Conservation (phyloP, 2,113 vertebrate species). For the Ondatra zibethicus region DNA sequence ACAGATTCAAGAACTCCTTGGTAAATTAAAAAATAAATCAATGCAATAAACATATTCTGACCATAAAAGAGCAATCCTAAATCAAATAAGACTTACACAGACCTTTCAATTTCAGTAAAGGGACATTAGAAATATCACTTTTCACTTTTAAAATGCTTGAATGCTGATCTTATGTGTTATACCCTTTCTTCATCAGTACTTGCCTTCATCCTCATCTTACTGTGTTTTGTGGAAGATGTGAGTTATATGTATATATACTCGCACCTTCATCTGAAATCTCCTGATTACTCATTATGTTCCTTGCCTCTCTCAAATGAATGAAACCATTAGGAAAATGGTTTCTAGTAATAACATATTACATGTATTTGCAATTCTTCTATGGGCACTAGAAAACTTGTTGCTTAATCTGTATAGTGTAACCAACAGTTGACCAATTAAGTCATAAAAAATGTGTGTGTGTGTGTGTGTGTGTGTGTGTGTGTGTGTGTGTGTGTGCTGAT, state of each 20-base stretch:
- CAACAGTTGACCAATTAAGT: neutral
- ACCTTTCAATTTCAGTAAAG: neutral
- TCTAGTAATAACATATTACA: neutral
- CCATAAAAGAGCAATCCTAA: neutral
- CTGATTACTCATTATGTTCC: neutral
- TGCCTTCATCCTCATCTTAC: neutral
- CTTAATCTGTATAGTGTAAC: neutral
- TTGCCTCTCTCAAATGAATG: neutral
- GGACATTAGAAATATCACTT: neutral
- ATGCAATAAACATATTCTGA: neutral
- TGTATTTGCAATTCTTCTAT: neutral
- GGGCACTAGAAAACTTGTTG: neutral
- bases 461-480: neutral
- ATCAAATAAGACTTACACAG: neutral
- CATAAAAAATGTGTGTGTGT: neutral
- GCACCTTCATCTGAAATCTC: neutral
- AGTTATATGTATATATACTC: neutral
- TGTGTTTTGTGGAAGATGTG: neutral
- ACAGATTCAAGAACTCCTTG: neutral
- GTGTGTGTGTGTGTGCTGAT: neutral
- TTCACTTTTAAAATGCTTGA: neutral
- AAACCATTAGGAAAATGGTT: conserved; percentile 30
- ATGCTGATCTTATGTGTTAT: neutral
- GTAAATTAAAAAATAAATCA: conserved; percentile 2
- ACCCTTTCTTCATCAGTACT: neutral